phyloP scores from a whole-genome alignment of 2,113 vertebrate species.

The Nipponia nippon region DNA sequence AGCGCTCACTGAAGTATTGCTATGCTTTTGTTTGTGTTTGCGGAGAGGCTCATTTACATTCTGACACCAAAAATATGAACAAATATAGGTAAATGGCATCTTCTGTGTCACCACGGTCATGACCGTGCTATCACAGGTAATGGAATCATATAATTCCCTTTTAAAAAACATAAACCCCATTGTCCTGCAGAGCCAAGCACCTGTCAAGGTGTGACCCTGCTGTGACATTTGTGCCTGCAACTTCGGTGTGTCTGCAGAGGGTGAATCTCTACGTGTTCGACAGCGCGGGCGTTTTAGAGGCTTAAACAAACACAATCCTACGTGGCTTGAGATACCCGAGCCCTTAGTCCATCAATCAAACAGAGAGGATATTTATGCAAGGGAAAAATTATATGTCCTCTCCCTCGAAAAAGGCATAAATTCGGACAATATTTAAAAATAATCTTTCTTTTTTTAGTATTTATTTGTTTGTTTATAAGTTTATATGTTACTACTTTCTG shows the following conservation, averaged over 20 bases:
- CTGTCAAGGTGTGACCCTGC: background rate
- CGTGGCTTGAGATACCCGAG: background rate
- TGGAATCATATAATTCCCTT: background rate
- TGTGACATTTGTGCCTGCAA: background rate
- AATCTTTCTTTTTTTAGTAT: background rate
- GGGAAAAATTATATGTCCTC: background rate
- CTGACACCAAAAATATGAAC: background rate
- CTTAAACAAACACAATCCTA: background rate
- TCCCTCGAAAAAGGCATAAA: background rate
- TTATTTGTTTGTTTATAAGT: background rate
- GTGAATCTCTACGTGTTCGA: fast-evolving
- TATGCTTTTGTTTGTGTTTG: background rate
- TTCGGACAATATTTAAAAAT: background rate
- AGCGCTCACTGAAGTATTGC: background rate
- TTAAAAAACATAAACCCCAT: fast-evolving
- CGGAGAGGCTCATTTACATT: background rate
- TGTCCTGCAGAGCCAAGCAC: background rate
- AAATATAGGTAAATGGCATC: background rate
- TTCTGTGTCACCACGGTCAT: background rate
- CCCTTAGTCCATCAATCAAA: background rate
- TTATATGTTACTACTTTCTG: background rate
- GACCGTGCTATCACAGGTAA: background rate
- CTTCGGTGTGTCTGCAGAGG: background rate
- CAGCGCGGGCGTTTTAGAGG: background rate
- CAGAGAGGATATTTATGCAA: background rate